phyloP scores from a whole-genome alignment of 2,888 invertebrate species.

The Melieria omissa region DNA sequence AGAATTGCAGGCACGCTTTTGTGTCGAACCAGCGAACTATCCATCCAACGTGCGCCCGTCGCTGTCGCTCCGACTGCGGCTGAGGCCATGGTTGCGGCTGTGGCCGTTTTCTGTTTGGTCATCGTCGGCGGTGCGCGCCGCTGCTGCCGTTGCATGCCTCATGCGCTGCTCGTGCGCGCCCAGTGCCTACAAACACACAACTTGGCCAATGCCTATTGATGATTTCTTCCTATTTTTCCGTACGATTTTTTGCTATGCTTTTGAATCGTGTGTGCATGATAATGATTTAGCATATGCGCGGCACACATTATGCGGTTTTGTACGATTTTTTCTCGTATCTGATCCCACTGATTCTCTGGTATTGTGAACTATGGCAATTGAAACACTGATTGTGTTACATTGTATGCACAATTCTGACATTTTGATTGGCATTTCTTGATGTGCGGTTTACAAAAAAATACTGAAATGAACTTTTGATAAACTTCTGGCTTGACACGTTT shows the following conservation, averaged over 20 bases:
- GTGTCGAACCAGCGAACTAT: constrained; percentile 23
- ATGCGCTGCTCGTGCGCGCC: background rate
- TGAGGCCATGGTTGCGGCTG: background rate
- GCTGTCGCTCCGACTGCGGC: background rate
- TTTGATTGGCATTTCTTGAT: constrained; percentile 44
- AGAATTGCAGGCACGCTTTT: constrained; percentile 54
- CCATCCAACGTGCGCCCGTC: background rate
- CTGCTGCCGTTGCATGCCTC: constrained; percentile 1
- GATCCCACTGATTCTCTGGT: constrained; percentile 1
- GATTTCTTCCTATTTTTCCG: too few relatives aligned
- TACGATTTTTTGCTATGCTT: background rate
- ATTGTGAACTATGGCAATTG: constrained; percentile 29
- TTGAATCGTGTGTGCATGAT: constrained; percentile 29
- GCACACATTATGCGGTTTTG: background rate
- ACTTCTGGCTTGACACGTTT: background rate
- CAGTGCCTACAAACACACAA: too few relatives aligned
- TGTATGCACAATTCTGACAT: constrained; percentile 39
- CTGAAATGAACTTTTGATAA: constrained; percentile 7
- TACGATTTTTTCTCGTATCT: constrained; percentile 6
- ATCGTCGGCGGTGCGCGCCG: constrained; percentile 41
- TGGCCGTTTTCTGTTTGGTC: constrained; percentile 45
- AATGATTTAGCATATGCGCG: constrained; percentile 33
- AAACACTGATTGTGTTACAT: constrained; percentile 29
- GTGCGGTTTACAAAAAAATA: constrained; percentile 24
- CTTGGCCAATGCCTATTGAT: too few relatives aligned